A percentile compares a stretch with the other conserved stretches of the same genome.
phyloP scores from a whole-genome alignment of 2,113 vertebrate genomes.

The Macheiramphus alcinus region DNA sequence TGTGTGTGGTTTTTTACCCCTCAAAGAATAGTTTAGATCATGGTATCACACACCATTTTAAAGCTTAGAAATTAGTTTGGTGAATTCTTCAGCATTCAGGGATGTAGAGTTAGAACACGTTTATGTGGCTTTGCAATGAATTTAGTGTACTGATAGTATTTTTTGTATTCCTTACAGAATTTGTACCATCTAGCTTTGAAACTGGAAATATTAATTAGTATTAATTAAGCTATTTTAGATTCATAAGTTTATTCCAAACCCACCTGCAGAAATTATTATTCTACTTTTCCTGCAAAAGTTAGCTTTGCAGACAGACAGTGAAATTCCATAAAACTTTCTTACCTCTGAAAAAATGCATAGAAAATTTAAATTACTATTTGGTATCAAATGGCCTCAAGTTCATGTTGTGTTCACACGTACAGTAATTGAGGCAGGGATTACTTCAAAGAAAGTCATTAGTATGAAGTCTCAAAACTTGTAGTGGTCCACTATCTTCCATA shows the following conservation, averaged over 20 bases:
- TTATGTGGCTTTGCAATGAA: not conserved
- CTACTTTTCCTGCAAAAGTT: not conserved
- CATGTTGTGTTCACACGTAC: not conserved
- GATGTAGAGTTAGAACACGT: not conserved
- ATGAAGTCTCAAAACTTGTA: not conserved
- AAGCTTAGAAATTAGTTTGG: not conserved
- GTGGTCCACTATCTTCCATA: not conserved
- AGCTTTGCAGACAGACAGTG: not conserved
- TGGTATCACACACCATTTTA: not conserved
- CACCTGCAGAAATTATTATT: not conserved
- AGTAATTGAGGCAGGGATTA: not conserved
- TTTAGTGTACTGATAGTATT: not conserved
- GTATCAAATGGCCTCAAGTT: not conserved
- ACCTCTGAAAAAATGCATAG: not conserved
- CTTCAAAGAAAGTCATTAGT: not conserved
- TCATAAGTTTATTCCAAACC: not conserved
- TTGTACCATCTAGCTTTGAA: not conserved
- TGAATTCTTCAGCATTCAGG: not conserved
- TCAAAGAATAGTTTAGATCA: not conserved
- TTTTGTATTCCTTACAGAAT: not conserved
- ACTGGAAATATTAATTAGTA: not conserved
- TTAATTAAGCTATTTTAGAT: not conserved
- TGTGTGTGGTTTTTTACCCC: not conserved
- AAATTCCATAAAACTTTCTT: not conserved
- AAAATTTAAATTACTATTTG: not conserved